Percentiles rank a stretch among this genome's conserved stretches.
Conservation (phyloP, 2,888 invertebrate genomes). For the Ennomos erosarius region DNA sequence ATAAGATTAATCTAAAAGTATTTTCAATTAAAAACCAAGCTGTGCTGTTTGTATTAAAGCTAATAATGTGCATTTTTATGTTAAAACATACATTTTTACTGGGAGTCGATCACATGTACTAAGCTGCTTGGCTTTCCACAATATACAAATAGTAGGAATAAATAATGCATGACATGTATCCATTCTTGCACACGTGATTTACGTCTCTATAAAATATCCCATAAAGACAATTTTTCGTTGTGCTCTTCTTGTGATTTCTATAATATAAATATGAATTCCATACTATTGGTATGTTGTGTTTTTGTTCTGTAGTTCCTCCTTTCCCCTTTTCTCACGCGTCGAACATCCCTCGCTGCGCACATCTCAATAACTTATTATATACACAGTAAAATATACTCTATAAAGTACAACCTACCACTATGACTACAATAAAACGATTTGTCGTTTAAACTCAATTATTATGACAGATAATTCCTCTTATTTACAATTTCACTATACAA, state of each 20-base stretch:
- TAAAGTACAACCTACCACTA: constrained; percentile 79
- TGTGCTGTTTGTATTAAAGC: constrained; percentile 76
- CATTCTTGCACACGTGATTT: background rate
- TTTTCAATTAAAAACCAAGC: constrained; percentile 56
- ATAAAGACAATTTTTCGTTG: no score
- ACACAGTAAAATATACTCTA: constrained; percentile 73
- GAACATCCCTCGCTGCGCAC: constrained; percentile 46
- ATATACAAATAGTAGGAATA: constrained; percentile 7
- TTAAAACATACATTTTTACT: constrained; percentile 59
- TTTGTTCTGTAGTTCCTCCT: constrained; percentile 25
- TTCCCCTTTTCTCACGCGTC: constrained; percentile 31
- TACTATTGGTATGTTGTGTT: constrained; percentile 8
- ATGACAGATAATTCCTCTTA: constrained; percentile 84
- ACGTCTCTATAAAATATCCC: background rate
- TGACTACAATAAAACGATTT: constrained; percentile 84
- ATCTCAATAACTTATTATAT: constrained; percentile 67
- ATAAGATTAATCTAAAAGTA: constrained; percentile 35
- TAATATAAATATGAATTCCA: no score
- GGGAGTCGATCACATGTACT: constrained; percentile 48
- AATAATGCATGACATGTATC: background rate
- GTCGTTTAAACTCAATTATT: constrained; percentile 81
- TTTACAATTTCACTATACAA: constrained; percentile 83
- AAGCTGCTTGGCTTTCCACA: background rate
- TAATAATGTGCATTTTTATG: constrained; percentile 76
- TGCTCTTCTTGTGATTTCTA: background rate